Evolutionary conservation across 2,888 invertebrate species (phyloP).

Genomic region (Drosophila ustulata): DNA sequence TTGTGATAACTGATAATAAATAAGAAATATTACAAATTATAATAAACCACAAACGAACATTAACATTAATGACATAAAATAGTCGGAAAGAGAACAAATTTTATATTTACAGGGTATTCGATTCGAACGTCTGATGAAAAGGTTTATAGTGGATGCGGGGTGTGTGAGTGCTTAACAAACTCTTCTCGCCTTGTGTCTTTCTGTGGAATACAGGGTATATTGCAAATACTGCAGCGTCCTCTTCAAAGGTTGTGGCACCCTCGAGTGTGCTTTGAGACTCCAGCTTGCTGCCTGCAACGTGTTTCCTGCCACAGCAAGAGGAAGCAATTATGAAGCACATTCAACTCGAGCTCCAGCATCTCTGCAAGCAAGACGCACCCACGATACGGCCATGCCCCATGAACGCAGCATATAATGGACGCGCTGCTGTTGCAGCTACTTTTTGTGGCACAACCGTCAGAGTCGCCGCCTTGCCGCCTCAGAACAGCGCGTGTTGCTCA

Average conservation of each 20-base stretch:
- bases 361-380: background rate
- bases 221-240: constrained; percentile 17
- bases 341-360: constrained; percentile 41
- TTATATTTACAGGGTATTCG: too few relatives aligned
- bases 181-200: too few relatives aligned
- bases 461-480: background rate
- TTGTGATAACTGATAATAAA: too few relatives aligned
- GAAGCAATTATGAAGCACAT: constrained; percentile 63
- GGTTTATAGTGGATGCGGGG: too few relatives aligned
- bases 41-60: too few relatives aligned
- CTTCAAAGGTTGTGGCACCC: constrained; percentile 54
- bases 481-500: constrained; percentile 63
- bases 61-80: too few relatives aligned
- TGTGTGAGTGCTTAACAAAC: too few relatives aligned
- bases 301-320: constrained; percentile 50
- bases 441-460: constrained; percentile 28
- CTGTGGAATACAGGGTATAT: too few relatives aligned
- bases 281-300: constrained; percentile 11
- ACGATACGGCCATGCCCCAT: background rate
- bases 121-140: too few relatives aligned
- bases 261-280: constrained; percentile 42
- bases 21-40: too few relatives aligned
- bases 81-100: too few relatives aligned
- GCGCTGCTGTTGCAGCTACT: constrained; percentile 43
- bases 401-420: constrained; percentile 37